These are phyloP conservation scores for Tragelaphus strepsiceros DNA, from an alignment of 2,113 vertebrate species.

Conservation along the genomic window DNA sequence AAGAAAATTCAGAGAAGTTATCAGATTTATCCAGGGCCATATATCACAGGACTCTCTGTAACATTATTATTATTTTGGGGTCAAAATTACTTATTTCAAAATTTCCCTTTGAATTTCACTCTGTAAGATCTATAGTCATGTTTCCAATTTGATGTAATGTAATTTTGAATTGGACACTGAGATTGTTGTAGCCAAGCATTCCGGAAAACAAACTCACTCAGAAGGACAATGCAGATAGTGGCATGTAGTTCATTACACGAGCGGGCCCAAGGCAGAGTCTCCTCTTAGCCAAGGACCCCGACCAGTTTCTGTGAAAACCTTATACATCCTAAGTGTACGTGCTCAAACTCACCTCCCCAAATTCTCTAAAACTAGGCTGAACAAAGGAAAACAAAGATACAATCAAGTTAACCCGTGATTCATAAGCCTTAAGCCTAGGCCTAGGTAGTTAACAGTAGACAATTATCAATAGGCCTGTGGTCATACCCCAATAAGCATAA, in stretches of 20 bases:
- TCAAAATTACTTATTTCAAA: background rate
- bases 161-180: background rate
- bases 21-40: background rate
- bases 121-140: background rate
- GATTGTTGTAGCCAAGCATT: background rate
- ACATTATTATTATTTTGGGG: background rate
- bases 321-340: background rate
- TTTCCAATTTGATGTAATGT: background rate
- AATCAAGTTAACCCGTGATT: background rate
- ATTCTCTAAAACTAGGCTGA: background rate
- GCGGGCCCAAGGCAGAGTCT: background rate
- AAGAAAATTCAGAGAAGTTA: background rate
- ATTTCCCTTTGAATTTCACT: background rate
- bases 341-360: background rate
- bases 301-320: background rate
- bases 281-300: background rate
- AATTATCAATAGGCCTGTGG: background rate
- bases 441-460: background rate
- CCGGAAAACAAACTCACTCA: background rate
- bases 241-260: accelerated
- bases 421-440: background rate
- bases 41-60: background rate
- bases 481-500: background rate
- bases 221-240: background rate
- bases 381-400: background rate